Conservation (phyloP, 2,888 invertebrate genomes). For the Tipula lateralis region DNA sequence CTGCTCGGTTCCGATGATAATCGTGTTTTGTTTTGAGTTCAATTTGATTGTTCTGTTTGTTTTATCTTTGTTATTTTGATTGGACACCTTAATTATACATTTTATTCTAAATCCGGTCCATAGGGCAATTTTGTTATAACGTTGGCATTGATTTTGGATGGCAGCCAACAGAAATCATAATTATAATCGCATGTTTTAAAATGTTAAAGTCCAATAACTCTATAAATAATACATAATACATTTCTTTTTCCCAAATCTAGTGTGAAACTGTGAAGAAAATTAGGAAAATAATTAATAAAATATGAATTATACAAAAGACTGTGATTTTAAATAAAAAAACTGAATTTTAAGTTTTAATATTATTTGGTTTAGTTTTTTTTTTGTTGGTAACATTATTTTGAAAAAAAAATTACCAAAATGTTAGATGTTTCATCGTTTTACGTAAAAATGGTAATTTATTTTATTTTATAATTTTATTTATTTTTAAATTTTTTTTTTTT, state of each 20-base stretch:
- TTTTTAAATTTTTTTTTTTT: neutral
- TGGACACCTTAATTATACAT: neutral
- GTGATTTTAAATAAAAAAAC: neutral
- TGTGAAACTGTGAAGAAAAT: conserved; percentile 1
- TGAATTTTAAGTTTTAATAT: neutral
- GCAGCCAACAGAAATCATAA: neutral
- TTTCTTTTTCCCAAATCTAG: neutral
- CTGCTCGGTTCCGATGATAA: neutral
- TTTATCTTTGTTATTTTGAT: neutral
- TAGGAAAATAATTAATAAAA: neutral
- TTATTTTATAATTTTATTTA: conserved; percentile 6
- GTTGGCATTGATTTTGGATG: neutral
- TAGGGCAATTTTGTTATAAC: neutral
- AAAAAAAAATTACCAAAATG: conserved; percentile 29
- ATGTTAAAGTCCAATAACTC: neutral
- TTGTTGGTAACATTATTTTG: neutral
- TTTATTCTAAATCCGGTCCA: neutral
- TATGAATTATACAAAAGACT: neutral
- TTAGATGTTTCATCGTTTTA: conserved; percentile 31
- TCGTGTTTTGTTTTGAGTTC: neutral
- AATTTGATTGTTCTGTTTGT: neutral
- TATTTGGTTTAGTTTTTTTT: neutral
- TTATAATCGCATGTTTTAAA: neutral
- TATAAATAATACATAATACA: neutral
- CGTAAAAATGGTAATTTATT: conserved; percentile 30